Conservation (phyloP, 2,888 invertebrate species). For the Nemoura dubitans region DNA sequence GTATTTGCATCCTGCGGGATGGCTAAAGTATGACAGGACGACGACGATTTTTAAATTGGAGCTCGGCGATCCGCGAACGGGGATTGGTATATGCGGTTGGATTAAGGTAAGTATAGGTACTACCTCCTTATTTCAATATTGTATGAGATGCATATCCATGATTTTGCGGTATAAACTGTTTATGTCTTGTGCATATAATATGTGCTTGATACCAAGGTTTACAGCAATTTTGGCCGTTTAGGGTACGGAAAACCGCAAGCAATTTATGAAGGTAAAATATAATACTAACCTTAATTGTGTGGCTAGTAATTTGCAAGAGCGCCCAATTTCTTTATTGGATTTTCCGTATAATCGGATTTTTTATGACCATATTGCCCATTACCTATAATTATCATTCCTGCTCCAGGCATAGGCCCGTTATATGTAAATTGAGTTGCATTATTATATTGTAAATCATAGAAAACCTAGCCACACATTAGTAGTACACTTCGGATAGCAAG, state of each 20-base stretch:
- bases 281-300: background rate
- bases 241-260: background rate
- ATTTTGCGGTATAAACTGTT: background rate
- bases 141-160: background rate
- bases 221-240: background rate
- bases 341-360: background rate
- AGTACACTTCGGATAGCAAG: background rate
- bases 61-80: background rate
- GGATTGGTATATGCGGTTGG: background rate
- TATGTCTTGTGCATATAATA: background rate
- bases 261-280: background rate
- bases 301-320: background rate
- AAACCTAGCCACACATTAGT: background rate
- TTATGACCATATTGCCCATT: constrained; percentile 3
- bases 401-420: background rate
- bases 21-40: background rate
- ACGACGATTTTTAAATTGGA: background rate
- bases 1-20: background rate
- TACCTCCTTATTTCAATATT: background rate
- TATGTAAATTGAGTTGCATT: background rate
- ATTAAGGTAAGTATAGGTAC: background rate
- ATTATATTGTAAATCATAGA: background rate
- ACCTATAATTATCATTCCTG: background rate
- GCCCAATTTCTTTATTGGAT: constrained; percentile 15
- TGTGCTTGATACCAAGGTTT: background rate